phyloP scores from a whole-genome alignment of 2,888 invertebrate genomes.

The Limenitis arthemis region DNA sequence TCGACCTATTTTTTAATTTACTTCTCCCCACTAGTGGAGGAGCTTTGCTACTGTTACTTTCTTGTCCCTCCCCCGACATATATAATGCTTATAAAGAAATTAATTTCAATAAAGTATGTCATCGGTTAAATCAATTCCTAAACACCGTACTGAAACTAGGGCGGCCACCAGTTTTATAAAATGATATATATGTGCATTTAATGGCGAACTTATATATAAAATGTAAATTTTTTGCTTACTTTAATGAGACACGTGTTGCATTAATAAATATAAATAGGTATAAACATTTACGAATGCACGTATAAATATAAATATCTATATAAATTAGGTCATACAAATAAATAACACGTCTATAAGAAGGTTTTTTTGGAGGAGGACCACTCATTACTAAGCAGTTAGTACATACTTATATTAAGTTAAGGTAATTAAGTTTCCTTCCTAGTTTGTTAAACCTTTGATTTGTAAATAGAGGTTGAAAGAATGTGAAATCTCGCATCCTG shows the following conservation, averaged over 20 bases:
- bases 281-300: not conserved
- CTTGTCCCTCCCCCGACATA: too few species aligned
- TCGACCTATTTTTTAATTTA: too few species aligned
- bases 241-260: not conserved
- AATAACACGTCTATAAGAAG: not conserved
- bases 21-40: too few species aligned
- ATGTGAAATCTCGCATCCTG: slow-evolving; percentile 28
- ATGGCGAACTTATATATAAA: not conserved
- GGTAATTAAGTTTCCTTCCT: slow-evolving; percentile 2
- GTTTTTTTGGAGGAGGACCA: not conserved
- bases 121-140: too few species aligned
- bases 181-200: slow-evolving; percentile 15
- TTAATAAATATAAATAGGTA: not conserved
- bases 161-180: not conserved
- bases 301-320: not conserved
- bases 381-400: not conserved
- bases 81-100: too few species aligned
- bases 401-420: not conserved
- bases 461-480: slow-evolving; percentile 18
- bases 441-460: slow-evolving; percentile 4
- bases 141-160: too few species aligned
- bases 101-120: too few species aligned
- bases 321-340: not conserved
- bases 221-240: not conserved
- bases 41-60: too few species aligned